These are phyloP conservation scores for Protophormia terraenovae DNA, from an alignment of 2,888 invertebrate species.

Conservation along the genomic window DNA sequence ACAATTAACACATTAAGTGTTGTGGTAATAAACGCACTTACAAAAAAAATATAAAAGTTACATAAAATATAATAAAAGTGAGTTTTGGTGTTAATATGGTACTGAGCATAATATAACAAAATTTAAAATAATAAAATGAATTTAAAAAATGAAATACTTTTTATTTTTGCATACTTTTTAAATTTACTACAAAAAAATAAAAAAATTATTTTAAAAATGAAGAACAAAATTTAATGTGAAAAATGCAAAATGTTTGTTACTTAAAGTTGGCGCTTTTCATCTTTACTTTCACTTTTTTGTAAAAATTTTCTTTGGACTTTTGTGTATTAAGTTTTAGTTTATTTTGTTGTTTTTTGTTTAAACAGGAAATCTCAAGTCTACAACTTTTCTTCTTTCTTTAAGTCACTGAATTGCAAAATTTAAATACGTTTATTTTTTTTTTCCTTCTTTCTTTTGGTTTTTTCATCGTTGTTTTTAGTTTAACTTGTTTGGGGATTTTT, in stretches of 20 bases:
- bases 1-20: conserved; percentile 62
- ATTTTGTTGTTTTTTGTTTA: neutral
- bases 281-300: conserved; percentile 58
- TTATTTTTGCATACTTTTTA: neutral
- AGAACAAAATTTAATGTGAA: neutral
- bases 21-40: conserved; percentile 20
- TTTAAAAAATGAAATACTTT: too few relatives aligned
- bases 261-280: conserved; percentile 32
- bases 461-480: neutral
- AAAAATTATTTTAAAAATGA: neutral
- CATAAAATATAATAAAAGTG: conserved; percentile 58
- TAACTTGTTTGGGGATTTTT: neutral
- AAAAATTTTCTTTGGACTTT: conserved; percentile 30
- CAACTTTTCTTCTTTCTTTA: conserved; percentile 31
- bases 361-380: conserved; percentile 52
- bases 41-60: conserved; percentile 31
- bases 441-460: conserved; percentile 2
- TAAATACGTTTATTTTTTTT: conserved; percentile 29
- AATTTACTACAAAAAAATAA: too few relatives aligned
- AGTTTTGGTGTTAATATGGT: conserved; percentile 48
- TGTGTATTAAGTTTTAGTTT: neutral
- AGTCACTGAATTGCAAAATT: conserved; percentile 51
- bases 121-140: neutral
- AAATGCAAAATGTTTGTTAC: neutral
- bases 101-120: conserved; percentile 4